Base-by-base conservation (phyloP, 2,888 invertebrate species). In the Rapana venosa region DNA sequence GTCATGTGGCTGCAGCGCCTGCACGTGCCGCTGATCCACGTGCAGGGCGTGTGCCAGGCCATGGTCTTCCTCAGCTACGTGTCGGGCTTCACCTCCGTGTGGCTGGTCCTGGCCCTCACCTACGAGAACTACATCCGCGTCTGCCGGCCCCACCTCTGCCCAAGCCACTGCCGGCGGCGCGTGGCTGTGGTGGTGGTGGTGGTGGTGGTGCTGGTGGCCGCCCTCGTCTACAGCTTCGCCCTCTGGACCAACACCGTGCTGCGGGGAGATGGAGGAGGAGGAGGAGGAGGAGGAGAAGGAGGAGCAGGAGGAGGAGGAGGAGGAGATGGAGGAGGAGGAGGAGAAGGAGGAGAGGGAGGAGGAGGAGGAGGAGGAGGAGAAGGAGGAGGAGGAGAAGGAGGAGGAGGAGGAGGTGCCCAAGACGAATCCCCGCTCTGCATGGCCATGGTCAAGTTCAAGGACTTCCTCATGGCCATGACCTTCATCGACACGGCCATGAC, bases 11-110 rank as follows among this genome's bases (percentile, higher is more conserved):
- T 95, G 77, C 93, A 93, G 58, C 93, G 93, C 81, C 92, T 95
- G 11, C 91, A 93, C 81, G 92, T 89, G 13, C 90, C 93, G 32
- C 92, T 94, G 36, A 93, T 94, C 91, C 92, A 94, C 87, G 90
- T 96, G 95, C 74, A 97, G 36, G 97, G 97, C 13, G 97, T 97
- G 96, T 98, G 98, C 94, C 97, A 98, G 94, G 96, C 97, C 61
- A 97, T 91, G 1, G 84, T 92, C 8, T 92, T 91, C 87, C 20
- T 91, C n/a, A 90, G 86, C 32, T 92, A 91, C 86, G 90, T 91
- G 56, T 91, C 88, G 87, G 89, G 90, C 47, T 92, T 91, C 77
- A 88, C 89, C 35, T 91, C 91, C 13, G 92, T 92, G n/a, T 92
- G 92, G 92, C 83, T 90, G 47, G 91, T 92, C 8, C 90, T 91